Base-by-base conservation (phyloP, 2,888 invertebrate species). In the Anodontia alba region DNA sequence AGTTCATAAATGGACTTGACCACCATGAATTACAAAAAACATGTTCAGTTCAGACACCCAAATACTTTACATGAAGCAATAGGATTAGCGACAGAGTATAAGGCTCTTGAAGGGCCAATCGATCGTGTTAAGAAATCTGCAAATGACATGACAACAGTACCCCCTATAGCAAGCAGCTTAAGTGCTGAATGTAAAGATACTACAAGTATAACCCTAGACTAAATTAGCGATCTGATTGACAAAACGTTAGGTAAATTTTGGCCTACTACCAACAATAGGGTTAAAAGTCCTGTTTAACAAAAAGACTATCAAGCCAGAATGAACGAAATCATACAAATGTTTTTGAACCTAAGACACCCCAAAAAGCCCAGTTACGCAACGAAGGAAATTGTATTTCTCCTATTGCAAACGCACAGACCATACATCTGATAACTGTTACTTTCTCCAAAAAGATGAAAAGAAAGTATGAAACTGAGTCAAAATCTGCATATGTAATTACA, bases 1-100 rank as follows among this genome's bases (percentile, higher is more conserved):
- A 73, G 51, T 80, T 73, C 42, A 75, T 79, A 5, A 46, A 68
- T 43, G 79, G 75, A 0, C 38, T 71, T 29, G 74, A 49, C 3
- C 69, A 66, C 29, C 57, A 74, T 46, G 75, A 79, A 15, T 42
- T 71, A 10, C 57, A 57, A 31, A n/a, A 78, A 66, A 42, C 78
- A 78, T 74, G 75, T 74, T 3, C 67, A 71, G 31, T 51, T 79
- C 57, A 46, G 42, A 26, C 75, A 75, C 20, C 66, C 70, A 12
- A 17, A 62, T 17, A 54, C 66, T 3, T 72, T 75, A n/a, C 49
- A 75, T 38, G 36, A 51, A 26, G 75, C 75, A n/a, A 75, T 75
- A 36, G 43, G 36, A 2, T 26, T 43, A 7, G 67, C 74, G 0
- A 62, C 62, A 0, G 67, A 74, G 62, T 74, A 42, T 46, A 2